phyloP scores from a whole-genome alignment of 2,888 invertebrate species.

The Callinectes sapidus region DNA sequence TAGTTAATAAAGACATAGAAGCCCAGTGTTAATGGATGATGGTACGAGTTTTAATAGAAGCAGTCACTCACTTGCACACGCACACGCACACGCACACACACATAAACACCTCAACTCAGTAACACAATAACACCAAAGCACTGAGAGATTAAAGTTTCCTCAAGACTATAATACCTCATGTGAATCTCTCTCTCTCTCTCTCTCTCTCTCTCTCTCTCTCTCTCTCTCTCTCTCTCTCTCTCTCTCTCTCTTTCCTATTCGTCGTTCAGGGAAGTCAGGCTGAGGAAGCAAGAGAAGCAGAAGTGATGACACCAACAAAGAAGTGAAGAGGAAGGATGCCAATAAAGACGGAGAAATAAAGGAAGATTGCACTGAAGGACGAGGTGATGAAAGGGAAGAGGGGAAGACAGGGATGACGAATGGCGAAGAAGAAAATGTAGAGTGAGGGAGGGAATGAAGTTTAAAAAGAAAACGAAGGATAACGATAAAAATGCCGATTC shows the following conservation, averaged over 20 bases:
- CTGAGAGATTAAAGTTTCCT: background rate
- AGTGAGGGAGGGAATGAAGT: background rate
- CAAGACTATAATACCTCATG: background rate
- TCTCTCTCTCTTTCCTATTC: background rate
- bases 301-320: conserved; percentile 21
- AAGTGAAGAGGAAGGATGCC: background rate
- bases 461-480: background rate
- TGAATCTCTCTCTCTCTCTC: background rate
- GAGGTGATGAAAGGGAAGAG: conserved; percentile 2
- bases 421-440: background rate
- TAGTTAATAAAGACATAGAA: background rate
- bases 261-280: background rate
- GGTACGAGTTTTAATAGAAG: background rate
- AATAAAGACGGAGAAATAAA: conserved; percentile 20
- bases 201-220: background rate
- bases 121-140: conserved; percentile 20
- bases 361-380: background rate
- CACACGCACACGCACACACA: background rate
- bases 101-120: background rate
- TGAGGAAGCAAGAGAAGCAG: background rate
- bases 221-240: background rate
- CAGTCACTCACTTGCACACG: background rate
- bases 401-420: background rate
- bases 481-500: background rate
- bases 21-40: background rate